A percentile compares a stretch with the other conserved stretches of the same genome.
phyloP scores from a whole-genome alignment of 2,797 vertebrate genomes.

The Squalus acanthias region DNA sequence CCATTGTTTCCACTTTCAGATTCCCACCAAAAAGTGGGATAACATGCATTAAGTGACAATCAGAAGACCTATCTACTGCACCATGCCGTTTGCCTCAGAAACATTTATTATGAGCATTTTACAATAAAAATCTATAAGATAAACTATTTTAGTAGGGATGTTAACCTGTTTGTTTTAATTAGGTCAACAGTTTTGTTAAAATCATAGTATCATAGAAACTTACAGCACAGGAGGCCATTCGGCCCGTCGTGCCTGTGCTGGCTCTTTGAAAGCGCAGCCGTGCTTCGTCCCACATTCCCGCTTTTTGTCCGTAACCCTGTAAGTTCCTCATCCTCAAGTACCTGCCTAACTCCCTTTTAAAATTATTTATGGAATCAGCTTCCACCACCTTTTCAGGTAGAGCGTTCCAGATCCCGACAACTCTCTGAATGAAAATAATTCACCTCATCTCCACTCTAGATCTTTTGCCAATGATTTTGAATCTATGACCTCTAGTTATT shows the following conservation, averaged over 20 bases:
- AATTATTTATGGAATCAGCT: neutral
- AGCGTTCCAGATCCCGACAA: neutral
- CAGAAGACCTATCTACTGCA: neutral
- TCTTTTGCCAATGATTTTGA: neutral
- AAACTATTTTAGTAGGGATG: neutral
- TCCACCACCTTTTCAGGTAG: neutral
- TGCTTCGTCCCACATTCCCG: neutral
- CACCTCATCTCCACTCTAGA: too few species aligned
- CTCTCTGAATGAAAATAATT: neutral
- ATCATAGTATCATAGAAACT: neutral
- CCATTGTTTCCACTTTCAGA: too few species aligned
- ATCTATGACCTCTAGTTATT: too few species aligned
- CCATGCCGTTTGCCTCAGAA: too few species aligned
- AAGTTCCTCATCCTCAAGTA: neutral
- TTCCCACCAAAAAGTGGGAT: neutral
- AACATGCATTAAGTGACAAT: neutral
- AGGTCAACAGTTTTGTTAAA: neutral
- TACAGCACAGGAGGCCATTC: neutral
- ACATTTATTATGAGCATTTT: neutral
- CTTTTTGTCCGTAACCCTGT: neutral
- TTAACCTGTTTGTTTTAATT: neutral
- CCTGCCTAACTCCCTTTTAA: neutral
- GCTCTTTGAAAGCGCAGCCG: neutral
- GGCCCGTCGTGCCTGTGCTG: neutral
- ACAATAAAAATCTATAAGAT: neutral